phyloP scores from a whole-genome alignment of 2,113 vertebrate species.

The Atherinomorus stipes region DNA sequence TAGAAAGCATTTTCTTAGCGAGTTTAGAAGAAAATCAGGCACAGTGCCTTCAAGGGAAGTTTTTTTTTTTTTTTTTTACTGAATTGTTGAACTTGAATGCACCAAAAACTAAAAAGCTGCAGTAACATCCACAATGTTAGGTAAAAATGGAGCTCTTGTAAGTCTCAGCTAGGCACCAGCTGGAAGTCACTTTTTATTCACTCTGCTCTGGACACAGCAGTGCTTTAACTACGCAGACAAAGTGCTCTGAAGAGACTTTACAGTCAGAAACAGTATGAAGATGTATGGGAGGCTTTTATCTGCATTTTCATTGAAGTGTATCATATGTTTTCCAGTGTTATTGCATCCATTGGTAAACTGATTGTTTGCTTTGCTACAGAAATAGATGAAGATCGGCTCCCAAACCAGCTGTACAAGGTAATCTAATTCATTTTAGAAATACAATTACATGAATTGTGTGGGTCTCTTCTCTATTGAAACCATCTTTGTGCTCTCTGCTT shows the following conservation, averaged over 20 bases:
- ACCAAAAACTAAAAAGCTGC: background rate
- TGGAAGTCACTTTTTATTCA: constrained; percentile 47
- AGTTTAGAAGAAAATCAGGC: too few species aligned
- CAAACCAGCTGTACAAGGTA: constrained; percentile 92
- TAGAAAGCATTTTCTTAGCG: too few species aligned
- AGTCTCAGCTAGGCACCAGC: constrained; percentile 44
- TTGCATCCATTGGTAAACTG: background rate
- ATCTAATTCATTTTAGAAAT: constrained; percentile 26
- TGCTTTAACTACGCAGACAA: background rate
- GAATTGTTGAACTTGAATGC: background rate
- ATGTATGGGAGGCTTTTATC: background rate
- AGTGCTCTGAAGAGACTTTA: background rate
- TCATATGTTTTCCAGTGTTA: background rate
- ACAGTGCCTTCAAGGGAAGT: too few species aligned
- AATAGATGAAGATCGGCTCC: constrained; percentile 91
- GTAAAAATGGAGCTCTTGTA: constrained; percentile 2
- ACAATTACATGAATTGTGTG: constrained; percentile 4
- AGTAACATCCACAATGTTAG: background rate
- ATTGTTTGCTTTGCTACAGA: constrained; percentile 76
- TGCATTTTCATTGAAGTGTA: background rate
- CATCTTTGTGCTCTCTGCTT: constrained; percentile 4
- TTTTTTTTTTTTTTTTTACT: too few species aligned
- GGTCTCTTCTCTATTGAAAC: background rate
- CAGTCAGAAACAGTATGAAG: background rate
- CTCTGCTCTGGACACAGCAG: constrained; percentile 21